A percentile compares a stretch with the other conserved stretches of the same genome.
Evolutionary conservation across 2,797 vertebrate genomes (phyloP).

Genomic region (Mycteria americana): DNA sequence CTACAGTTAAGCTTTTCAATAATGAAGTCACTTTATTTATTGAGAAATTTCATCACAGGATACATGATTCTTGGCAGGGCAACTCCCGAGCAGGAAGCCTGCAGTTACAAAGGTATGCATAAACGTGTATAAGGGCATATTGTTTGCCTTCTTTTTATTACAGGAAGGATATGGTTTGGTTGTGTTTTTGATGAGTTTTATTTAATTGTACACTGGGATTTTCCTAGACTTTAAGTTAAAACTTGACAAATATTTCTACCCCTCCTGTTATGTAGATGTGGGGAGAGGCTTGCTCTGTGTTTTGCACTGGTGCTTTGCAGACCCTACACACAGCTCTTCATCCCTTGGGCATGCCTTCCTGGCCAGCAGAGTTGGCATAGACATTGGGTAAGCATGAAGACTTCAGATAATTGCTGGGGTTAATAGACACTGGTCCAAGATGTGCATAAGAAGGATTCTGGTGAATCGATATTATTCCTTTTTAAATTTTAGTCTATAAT

Average conservation of each 20-base stretch:
- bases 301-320: background rate
- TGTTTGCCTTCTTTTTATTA: conserved; percentile 69
- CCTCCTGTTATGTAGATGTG: background rate
- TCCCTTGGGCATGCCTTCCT: background rate
- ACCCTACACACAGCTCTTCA: rapidly evolving
- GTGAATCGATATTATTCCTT: background rate
- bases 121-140: conserved; percentile 56
- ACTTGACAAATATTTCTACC: background rate
- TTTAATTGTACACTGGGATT: conserved; percentile 52
- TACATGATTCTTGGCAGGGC: conserved; percentile 69
- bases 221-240: conserved; percentile 36
- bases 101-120: conserved; percentile 64
- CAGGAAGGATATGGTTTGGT: conserved; percentile 60
- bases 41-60: conserved; percentile 67
- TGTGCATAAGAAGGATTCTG: background rate
- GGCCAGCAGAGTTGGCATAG: background rate
- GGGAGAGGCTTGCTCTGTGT: background rate
- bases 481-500: conserved; percentile 31
- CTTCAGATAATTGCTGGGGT: background rate
- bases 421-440: background rate
- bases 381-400: background rate
- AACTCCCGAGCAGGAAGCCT: conserved; percentile 71
- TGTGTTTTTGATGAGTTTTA: conserved; percentile 59
- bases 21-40: conserved; percentile 67
- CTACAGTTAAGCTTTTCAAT: conserved; percentile 60